Percentiles rank a stretch among this genome's conserved stretches.
phyloP scores from a whole-genome alignment of 1,140 invertebrate species.

The Papilio glaucus region DNA sequence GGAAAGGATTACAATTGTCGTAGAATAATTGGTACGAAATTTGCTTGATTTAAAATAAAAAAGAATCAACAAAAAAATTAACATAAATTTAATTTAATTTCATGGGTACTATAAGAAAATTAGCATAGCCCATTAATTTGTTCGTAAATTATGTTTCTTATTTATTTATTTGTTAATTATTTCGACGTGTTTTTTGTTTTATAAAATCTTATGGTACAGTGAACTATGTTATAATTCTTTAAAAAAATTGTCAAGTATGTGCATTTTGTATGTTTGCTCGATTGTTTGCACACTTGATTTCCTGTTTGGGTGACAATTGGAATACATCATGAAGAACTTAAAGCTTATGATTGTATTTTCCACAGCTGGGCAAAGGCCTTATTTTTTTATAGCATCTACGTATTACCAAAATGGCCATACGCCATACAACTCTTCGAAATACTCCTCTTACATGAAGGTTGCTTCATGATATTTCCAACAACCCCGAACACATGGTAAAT shows the following conservation, averaged over 20 bases:
- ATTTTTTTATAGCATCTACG: neutral
- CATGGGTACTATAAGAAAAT: too few relatives aligned
- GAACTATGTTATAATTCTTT: neutral
- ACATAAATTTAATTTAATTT: too few relatives aligned
- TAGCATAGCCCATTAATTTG: too few relatives aligned
- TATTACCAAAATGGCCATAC: neutral
- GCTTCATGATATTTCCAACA: neutral
- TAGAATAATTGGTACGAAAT: too few relatives aligned
- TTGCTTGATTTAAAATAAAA: too few relatives aligned
- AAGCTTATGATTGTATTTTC: neutral
- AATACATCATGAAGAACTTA: neutral
- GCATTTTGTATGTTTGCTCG: conserved; percentile 1
- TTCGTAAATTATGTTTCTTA: too few relatives aligned
- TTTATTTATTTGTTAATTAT: too few relatives aligned
- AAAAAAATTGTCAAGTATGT: neutral
- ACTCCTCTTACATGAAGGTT: neutral
- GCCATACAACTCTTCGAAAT: conserved; percentile 1
- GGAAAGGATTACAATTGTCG: too few relatives aligned
- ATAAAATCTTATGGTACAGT: neutral
- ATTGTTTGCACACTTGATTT: conserved; percentile 21
- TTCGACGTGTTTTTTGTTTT: neutral
- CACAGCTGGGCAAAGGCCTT: neutral
- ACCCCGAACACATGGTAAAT: neutral
- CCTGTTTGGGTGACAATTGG: conserved; percentile 17
- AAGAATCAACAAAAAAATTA: too few relatives aligned